phyloP scores from a whole-genome alignment of 1,140 invertebrate species.

The Drosophila rufa region DNA sequence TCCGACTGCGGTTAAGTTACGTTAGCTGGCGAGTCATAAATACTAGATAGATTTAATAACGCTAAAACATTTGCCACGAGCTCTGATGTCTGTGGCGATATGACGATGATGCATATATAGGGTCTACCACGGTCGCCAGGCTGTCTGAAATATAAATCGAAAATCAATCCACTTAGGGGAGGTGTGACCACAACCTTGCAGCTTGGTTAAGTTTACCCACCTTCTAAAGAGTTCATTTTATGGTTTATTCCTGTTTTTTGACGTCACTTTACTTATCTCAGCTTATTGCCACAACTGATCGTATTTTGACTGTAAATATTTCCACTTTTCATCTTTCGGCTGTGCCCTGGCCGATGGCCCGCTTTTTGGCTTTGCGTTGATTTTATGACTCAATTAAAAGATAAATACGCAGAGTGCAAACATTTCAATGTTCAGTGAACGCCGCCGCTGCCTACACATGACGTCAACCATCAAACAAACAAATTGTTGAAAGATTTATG shows the following conservation, averaged over 20 bases:
- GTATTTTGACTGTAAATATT: conserved; percentile 58
- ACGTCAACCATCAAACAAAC: conserved; percentile 52
- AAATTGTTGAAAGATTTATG: conserved; percentile 60
- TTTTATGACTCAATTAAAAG: conserved; percentile 79
- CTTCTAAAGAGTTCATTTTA: conserved; percentile 6
- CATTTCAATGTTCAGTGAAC: conserved; percentile 47
- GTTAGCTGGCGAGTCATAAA: conserved; percentile 33
- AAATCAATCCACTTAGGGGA: conserved; percentile 31
- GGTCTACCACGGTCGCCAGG: conserved; percentile 19
- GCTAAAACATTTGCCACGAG: conserved; percentile 49
- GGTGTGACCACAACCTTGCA: conserved; percentile 38
- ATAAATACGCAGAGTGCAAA: conserved; percentile 65
- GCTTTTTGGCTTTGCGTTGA: conserved; percentile 27
- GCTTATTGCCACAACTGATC: conserved; percentile 36
- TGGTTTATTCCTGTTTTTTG: conserved; percentile 12
- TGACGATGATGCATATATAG: conserved; percentile 16
- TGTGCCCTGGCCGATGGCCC: conserved; percentile 12
- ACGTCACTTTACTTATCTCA: conserved; percentile 37
- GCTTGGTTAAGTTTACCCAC: conserved; percentile 9
- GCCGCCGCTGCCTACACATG: conserved; percentile 50
- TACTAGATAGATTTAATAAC: conserved; percentile 50
- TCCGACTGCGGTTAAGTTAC: conserved; percentile 47
- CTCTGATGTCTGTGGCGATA: conserved; percentile 6
- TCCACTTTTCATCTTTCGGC: conserved; percentile 53
- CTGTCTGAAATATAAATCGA: conserved; percentile 33